Conservation (phyloP, 2,888 invertebrate species). For the Masnerella sp. region DNA sequence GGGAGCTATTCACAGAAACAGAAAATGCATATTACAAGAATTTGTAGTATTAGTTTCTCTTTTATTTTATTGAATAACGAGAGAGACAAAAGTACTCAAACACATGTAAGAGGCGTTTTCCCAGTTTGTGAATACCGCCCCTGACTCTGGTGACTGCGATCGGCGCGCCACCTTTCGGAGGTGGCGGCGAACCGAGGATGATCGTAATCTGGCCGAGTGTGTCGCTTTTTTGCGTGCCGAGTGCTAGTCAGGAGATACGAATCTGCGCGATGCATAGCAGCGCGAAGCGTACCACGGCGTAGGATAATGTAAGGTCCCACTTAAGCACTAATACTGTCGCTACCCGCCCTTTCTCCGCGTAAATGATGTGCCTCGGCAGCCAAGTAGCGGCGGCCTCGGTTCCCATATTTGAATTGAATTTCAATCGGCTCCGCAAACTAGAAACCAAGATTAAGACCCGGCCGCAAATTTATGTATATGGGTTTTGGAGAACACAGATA, state of each 20-base stretch:
- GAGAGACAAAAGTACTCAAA: no score
- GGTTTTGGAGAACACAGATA: no score
- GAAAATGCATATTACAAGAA: no score
- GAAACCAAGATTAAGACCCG: conserved; percentile 7
- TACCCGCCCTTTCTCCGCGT: conserved; percentile 71
- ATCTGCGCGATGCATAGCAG: conserved; percentile 66
- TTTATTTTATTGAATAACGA: no score
- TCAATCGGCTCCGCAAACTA: conserved; percentile 9
- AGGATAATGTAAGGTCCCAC: conserved; percentile 75
- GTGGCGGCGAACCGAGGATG: conserved; percentile 58
- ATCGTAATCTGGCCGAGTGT: conserved; percentile 70
- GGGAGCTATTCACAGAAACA: no score
- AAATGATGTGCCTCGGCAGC: conserved; percentile 71
- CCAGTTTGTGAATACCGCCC: conserved; percentile 19
- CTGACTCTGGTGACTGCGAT: no score
- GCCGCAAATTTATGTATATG: not conserved
- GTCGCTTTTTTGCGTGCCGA: conserved; percentile 67
- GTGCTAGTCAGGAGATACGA: conserved; percentile 69
- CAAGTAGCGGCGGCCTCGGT: conserved; percentile 13
- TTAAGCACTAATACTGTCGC: conserved; percentile 76
- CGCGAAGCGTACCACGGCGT: conserved; percentile 70
- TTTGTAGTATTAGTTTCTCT: no score
- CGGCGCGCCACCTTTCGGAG: conserved; percentile 11
- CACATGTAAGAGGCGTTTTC: no score
- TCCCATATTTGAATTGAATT: conserved; percentile 33